Evolutionary conservation across 2,888 invertebrate species (phyloP).

Genomic region (Netelia melanura): DNA sequence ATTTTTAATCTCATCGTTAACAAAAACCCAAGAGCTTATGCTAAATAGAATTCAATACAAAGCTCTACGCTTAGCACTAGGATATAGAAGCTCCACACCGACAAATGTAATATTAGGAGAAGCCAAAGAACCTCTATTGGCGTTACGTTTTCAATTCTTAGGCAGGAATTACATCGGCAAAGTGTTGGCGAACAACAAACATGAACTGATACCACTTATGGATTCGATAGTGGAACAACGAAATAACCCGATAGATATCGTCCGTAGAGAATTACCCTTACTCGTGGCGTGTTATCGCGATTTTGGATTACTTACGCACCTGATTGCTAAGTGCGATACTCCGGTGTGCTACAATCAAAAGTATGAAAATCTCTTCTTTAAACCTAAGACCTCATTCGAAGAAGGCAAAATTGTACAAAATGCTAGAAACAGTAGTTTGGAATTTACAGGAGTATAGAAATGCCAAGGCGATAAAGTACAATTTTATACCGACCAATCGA

Average conservation of each 20-base stretch:
- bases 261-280: no score
- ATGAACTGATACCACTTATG: background rate
- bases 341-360: no score
- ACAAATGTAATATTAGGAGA: constrained; percentile 57
- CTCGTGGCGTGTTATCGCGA: no score
- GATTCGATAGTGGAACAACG: background rate
- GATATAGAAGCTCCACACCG: constrained; percentile 54
- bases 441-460: no score
- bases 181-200: background rate
- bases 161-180: background rate
- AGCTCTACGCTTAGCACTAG: constrained; percentile 52
- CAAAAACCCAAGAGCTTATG: constrained; percentile 1
- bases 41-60: constrained; percentile 55
- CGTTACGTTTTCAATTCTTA: background rate
- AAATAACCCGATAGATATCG: background rate
- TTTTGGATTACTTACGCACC: no score
- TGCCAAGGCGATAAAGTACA: no score
- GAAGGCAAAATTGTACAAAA: no score
- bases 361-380: no score
- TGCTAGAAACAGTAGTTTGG: no score
- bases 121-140: constrained; percentile 7
- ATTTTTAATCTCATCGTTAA: constrained; percentile 31
- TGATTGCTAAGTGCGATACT: no score
- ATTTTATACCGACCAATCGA: background rate
- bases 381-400: no score